Percentiles rank a stretch among this genome's conserved stretches.
Evolutionary conservation across 1,140 invertebrate genomes (phyloP).

Genomic region (Copidosoma floridanum): DNA sequence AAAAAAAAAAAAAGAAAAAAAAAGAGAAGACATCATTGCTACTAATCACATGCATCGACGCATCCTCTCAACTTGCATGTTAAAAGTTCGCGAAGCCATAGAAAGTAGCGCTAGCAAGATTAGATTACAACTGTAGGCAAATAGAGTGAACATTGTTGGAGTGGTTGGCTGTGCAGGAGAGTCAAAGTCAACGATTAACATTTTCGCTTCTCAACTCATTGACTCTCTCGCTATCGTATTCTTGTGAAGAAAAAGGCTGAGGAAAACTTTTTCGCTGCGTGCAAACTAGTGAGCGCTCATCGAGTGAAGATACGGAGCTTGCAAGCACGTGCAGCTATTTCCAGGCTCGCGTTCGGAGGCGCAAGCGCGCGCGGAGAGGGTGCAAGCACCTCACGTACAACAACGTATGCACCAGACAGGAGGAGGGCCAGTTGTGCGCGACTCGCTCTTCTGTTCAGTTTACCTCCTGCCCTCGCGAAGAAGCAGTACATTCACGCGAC

Average conservation of each 20-base stretch:
- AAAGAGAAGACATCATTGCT: background rate
- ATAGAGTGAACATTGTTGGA: background rate
- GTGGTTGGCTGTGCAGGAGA: background rate
- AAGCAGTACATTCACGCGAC: background rate
- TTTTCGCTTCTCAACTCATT: too few species aligned
- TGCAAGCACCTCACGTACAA: constrained; percentile 10
- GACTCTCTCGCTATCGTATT: too few species aligned
- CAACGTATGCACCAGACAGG: too few species aligned
- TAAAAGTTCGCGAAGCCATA: background rate
- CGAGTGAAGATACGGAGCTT: too few species aligned
- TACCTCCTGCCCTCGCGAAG: background rate
- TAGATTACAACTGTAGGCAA: background rate
- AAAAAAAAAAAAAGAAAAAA: too few species aligned
- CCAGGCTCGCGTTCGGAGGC: background rate
- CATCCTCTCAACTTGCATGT: too few species aligned
- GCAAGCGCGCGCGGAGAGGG: constrained; percentile 15
- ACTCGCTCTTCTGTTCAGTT: background rate
- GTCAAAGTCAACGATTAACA: too few species aligned
- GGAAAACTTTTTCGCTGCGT: too few species aligned
- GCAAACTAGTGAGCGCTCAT: too few species aligned
- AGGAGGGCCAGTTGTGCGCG: background rate
- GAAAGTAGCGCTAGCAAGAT: background rate
- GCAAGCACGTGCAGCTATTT: constrained; percentile 6
- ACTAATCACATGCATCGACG: too few species aligned
- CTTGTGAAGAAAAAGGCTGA: too few species aligned